A percentile compares a stretch with the other conserved stretches of the same genome.
Conservation (phyloP, 1,140 invertebrate genomes). For the Drosophila grimshawi region DNA sequence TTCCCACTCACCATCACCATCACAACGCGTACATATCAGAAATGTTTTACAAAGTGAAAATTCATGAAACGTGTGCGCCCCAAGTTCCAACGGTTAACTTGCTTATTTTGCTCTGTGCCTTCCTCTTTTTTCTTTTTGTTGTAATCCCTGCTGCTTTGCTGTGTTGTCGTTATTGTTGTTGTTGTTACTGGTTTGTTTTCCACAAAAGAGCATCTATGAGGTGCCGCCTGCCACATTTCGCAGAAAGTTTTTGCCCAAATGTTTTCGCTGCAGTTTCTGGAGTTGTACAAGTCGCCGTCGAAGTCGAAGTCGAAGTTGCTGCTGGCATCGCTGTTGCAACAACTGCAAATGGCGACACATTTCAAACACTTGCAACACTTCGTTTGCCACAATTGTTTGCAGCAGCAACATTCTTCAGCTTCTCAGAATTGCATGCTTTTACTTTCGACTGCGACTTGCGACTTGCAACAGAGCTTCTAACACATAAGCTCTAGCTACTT, state of each 20-base stretch:
- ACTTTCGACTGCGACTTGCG: slow-evolving; percentile 29
- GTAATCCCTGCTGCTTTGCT: slow-evolving; percentile 22
- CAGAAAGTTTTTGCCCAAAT: slow-evolving; percentile 56
- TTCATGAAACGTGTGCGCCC: slow-evolving; percentile 71
- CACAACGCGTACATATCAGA: slow-evolving; percentile 76
- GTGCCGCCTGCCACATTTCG: slow-evolving; percentile 65
- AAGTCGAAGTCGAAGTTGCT: slow-evolving; percentile 4
- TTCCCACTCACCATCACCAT: not conserved
- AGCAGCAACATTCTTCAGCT: not conserved
- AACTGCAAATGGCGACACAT: slow-evolving; percentile 74
- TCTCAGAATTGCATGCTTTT: slow-evolving; percentile 22
- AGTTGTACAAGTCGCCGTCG: slow-evolving; percentile 41
- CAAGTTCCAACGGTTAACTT: slow-evolving; percentile 57
- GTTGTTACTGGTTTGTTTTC: slow-evolving; percentile 40
- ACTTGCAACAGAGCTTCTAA: not conserved
- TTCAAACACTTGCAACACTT: slow-evolving; percentile 70
- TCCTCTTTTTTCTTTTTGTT: slow-evolving; percentile 18
- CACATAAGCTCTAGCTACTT: slow-evolving; percentile 31
- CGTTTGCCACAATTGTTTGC: slow-evolving; percentile 53
- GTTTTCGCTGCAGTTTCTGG: slow-evolving; percentile 44
- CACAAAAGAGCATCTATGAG: slow-evolving; percentile 70
- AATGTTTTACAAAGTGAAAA: slow-evolving; percentile 82
- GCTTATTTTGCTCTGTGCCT: slow-evolving; percentile 42
- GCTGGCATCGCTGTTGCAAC: slow-evolving; percentile 20
- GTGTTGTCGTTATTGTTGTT: slow-evolving; percentile 2